Evolutionary conservation across 2,888 invertebrate species (phyloP).

Genomic region (Pristionchus arcanus): DNA sequence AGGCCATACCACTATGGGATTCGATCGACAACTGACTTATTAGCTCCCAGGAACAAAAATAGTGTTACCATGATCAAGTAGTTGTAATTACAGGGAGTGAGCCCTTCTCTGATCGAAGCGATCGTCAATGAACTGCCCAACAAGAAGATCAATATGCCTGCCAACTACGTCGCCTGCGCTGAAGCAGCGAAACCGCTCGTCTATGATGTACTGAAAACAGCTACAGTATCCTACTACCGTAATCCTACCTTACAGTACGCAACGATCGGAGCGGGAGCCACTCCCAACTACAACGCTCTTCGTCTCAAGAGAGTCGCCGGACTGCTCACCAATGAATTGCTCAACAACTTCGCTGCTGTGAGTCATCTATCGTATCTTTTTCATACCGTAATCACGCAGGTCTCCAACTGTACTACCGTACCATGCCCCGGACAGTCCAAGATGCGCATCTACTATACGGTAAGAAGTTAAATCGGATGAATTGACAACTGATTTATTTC

Average conservation of each 20-base stretch:
- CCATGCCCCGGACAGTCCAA: slow-evolving; percentile 9
- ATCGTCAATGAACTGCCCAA: slow-evolving; percentile 42
- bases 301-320: slow-evolving; percentile 41
- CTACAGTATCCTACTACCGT: not conserved
- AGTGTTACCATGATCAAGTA: not conserved
- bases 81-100: not conserved
- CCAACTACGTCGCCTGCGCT: not conserved
- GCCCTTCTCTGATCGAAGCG: not conserved
- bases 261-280: not conserved
- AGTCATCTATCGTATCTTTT: not conserved
- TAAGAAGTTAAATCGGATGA: not conserved
- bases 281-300: not conserved
- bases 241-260: slow-evolving; percentile 26
- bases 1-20: not conserved
- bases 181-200: not conserved
- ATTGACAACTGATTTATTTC: not conserved
- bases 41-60: not conserved
- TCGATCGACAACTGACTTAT: not conserved
- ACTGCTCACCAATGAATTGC: slow-evolving; percentile 12
- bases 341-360: slow-evolving; percentile 13
- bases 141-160: slow-evolving; percentile 36
- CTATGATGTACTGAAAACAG: not conserved
- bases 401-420: not conserved
- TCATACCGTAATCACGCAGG: not conserved
- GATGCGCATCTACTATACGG: slow-evolving; percentile 34